phyloP scores from a whole-genome alignment of 2,113 vertebrate species.

The Monopterus albus region DNA sequence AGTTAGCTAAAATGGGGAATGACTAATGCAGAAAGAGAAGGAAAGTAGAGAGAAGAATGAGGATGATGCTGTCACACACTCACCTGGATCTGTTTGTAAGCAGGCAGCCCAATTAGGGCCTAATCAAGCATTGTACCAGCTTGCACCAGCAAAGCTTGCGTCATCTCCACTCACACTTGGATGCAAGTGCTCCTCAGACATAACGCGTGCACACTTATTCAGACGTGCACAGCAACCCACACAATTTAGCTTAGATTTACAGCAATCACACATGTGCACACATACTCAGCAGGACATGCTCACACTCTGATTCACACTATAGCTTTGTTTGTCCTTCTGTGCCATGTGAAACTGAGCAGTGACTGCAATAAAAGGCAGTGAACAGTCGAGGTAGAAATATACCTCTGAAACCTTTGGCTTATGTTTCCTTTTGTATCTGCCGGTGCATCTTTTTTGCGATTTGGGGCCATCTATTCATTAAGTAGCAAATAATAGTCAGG shows the following conservation, averaged over 20 bases:
- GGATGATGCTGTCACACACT: slow-evolving; percentile 48
- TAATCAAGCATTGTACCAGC: slow-evolving; percentile 9
- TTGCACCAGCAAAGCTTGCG: slow-evolving; percentile 25
- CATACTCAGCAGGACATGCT: slow-evolving; percentile 25
- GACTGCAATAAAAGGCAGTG: slow-evolving; percentile 28
- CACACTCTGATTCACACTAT: slow-evolving; percentile 38
- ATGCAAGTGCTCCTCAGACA: slow-evolving; percentile 19
- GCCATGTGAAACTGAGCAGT: slow-evolving; percentile 10
- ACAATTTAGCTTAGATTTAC: slow-evolving; percentile 43
- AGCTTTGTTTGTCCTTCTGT: slow-evolving; percentile 52
- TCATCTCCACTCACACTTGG: slow-evolving; percentile 41
- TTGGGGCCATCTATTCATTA: not conserved
- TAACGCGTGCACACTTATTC: slow-evolving; percentile 1
- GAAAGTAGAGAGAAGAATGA: too few relatives aligned
- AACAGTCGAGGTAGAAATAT: slow-evolving; percentile 4
- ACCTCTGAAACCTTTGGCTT: slow-evolving; percentile 17
- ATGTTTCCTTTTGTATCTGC: not conserved
- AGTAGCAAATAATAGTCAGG: too few relatives aligned
- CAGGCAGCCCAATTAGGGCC: slow-evolving; percentile 50
- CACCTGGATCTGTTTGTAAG: slow-evolving; percentile 72
- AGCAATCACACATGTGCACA: slow-evolving; percentile 41
- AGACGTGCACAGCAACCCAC: slow-evolving; percentile 25
- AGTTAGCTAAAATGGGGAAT: slow-evolving; percentile 22
- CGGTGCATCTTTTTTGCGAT: not conserved
- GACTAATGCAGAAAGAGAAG: slow-evolving; percentile 3